Evolutionary conservation across 2,888 invertebrate genomes (phyloP), one percentile per base, ranked within the genome.

Genomic region (Torymus tubicola): DNA sequence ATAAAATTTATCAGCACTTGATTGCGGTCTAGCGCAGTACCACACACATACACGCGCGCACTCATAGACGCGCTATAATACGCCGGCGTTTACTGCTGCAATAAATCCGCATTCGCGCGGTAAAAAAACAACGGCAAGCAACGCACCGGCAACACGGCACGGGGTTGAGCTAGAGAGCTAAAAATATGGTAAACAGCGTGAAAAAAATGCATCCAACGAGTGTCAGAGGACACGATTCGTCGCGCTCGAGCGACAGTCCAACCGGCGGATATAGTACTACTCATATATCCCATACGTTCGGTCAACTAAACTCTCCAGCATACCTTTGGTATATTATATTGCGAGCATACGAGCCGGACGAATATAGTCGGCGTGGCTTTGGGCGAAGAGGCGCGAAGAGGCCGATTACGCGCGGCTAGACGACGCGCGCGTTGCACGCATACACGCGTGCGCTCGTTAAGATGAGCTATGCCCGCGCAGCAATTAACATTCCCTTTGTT

Each of bases 401-500:
- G 70, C 31, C 68, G 80, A 82, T 80, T 80, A 70, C 79, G 65
- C 75, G 71, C 75, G 71, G 63, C 69, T 75, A 80, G 81, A 82
- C 81, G 81, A 78, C 75, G 78, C 70, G 31, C n/a, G n/a, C n/a
- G n/a, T 31, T 31, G 31, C 24, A 24, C 24, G 24, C 24, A 3
- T n/a, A n/a, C n/a, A n/a, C 24, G 24, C 24, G 24, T 3, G 3
- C 24, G 79, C 80, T 83, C 83, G 80, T 83, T 83, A 83, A 80
- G 77, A 63, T 74, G 80, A 83, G 68, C 63, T 70, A 64, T 31
- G 31, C 31, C 31, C 68, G 72, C 52, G 55, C 31, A 31, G 65
- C 80, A 81, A 80, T 83, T 82, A 82, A 80, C 78, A 80, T 82
- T 75, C 80, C 75, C 83, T 78, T 80, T 80, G 78, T 79, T 74